phyloP scores from a whole-genome alignment of 2,888 invertebrate species.

The Diaperis boleti region DNA sequence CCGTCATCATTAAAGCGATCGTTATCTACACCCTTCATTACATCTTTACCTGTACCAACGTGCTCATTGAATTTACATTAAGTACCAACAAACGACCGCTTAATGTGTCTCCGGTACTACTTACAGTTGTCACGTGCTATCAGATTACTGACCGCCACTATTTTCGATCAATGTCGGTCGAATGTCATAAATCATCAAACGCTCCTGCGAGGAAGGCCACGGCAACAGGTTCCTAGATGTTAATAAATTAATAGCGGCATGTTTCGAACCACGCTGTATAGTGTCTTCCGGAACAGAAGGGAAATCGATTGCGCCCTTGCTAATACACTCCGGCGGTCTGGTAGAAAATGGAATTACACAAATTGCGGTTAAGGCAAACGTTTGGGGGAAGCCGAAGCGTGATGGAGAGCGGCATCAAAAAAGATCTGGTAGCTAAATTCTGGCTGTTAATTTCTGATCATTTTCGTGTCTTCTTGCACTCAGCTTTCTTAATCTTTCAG shows the following conservation, averaged over 20 bases:
- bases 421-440: no score
- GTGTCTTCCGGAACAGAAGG: not conserved
- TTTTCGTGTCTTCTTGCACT: no score
- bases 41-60: not conserved
- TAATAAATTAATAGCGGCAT: not conserved
- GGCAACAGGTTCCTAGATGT: not conserved
- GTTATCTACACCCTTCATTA: not conserved
- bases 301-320: slow-evolving; percentile 1
- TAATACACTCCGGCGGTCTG: slow-evolving; percentile 18
- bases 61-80: not conserved
- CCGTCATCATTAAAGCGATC: no score
- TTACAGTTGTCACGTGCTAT: no score
- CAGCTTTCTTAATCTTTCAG: no score
- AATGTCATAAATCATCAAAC: not conserved
- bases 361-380: slow-evolving; percentile 17
- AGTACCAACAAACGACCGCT: not conserved
- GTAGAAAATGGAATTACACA: slow-evolving; percentile 25
- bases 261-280: not conserved
- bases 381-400: slow-evolving; percentile 18
- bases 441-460: no score
- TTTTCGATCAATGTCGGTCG: not conserved
- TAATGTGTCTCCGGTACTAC: not conserved
- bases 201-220: not conserved
- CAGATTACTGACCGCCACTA: not conserved
- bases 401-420: no score